phyloP scores from a whole-genome alignment of 2,113 vertebrate species.

The Aythya baeri region DNA sequence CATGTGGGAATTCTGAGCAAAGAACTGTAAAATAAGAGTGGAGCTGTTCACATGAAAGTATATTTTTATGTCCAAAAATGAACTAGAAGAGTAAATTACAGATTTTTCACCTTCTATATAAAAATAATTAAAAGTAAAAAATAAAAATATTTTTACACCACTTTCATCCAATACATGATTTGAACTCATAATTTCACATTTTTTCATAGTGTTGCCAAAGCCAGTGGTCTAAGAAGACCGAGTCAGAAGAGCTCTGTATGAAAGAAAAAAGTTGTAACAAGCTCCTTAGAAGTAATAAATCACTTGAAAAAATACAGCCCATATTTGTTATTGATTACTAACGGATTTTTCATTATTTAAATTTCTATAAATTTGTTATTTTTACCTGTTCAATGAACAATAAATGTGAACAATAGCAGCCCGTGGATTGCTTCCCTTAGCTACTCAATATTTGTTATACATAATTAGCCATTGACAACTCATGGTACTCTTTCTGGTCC shows the following conservation, averaged over 20 bases:
- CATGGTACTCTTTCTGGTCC: background rate
- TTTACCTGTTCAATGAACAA: background rate
- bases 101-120: background rate
- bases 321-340: background rate
- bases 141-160: too few species aligned
- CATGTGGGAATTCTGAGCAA: background rate
- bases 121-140: background rate
- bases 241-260: background rate
- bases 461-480: background rate
- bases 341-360: background rate
- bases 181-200: background rate
- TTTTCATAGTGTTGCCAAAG: background rate
- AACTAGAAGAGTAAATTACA: background rate
- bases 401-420: background rate
- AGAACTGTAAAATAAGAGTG: background rate
- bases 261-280: background rate
- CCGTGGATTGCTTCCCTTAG: background rate
- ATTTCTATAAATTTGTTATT: background rate
- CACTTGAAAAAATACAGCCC: rapidly evolving
- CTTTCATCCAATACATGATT: background rate
- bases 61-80: background rate
- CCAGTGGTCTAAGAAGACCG: background rate
- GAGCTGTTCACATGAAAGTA: background rate
- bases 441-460: background rate
- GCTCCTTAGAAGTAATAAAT: background rate